Evolutionary conservation across 2,888 invertebrate species (phyloP).

Genomic region (Parasteatoda lunata): DNA sequence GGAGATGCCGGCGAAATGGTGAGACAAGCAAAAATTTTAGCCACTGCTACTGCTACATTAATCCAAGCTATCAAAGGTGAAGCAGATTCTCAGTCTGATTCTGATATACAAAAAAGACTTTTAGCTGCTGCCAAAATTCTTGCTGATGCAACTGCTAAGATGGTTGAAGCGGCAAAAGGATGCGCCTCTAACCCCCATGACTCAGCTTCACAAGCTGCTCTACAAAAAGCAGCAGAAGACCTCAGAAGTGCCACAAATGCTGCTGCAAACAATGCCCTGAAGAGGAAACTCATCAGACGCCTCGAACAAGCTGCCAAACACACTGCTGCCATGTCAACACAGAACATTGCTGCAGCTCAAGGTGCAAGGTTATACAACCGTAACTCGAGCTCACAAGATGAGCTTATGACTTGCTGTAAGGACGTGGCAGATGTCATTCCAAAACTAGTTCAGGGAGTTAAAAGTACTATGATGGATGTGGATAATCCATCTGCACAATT

Average conservation of each 20-base stretch:
- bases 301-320: conserved; percentile 84
- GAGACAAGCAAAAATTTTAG: conserved; percentile 89
- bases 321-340: conserved; percentile 90
- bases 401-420: conserved; percentile 83
- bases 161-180: conserved; percentile 96
- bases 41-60: conserved; percentile 94
- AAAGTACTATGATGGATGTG: conserved; percentile 81
- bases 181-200: conserved; percentile 91
- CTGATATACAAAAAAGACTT: conserved; percentile 90
- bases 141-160: conserved; percentile 96
- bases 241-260: conserved; percentile 89
- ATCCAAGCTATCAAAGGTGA: conserved; percentile 96
- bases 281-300: conserved; percentile 82
- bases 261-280: conserved; percentile 87
- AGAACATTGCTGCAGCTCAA: conserved; percentile 91
- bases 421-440: conserved; percentile 86
- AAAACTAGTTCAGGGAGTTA: conserved; percentile 85
- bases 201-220: conserved; percentile 85
- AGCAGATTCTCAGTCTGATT: conserved; percentile 89
- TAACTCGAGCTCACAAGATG: conserved; percentile 82
- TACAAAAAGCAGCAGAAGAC: conserved; percentile 93
- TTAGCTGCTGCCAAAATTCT: conserved; percentile 93
- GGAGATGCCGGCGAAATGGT: conserved; percentile 96
- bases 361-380: conserved; percentile 85
- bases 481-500: conserved; percentile 85